Conservation (phyloP, 1,140 invertebrate species). For the Drosophila leontia region DNA sequence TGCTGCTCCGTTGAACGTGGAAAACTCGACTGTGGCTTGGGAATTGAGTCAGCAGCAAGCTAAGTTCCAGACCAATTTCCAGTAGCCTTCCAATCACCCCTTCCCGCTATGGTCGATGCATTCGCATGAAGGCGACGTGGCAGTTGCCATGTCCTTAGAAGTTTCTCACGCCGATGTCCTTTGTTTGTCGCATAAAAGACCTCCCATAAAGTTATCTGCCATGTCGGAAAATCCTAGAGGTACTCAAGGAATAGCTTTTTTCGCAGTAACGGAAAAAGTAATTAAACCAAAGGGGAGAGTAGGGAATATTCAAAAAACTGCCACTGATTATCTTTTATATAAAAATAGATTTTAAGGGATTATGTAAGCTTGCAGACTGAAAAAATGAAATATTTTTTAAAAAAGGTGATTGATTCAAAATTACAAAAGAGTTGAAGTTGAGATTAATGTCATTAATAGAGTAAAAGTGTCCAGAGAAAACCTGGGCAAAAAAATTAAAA, state of each 20-base stretch:
- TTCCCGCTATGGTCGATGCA: constrained; percentile 22
- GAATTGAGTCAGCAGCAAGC: constrained; percentile 49
- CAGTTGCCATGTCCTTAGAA: constrained; percentile 25
- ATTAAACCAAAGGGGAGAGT: not conserved
- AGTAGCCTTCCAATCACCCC: constrained; percentile 51
- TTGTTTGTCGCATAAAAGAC: constrained; percentile 8
- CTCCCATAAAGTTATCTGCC: constrained; percentile 6
- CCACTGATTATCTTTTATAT: too few species aligned
- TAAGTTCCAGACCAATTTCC: constrained; percentile 55
- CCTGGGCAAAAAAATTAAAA: not conserved
- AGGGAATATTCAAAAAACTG: not conserved
- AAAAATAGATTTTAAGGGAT: not conserved
- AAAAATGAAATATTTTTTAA: too few species aligned
- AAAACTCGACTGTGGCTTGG: constrained; percentile 61
- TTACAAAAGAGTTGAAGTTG: too few species aligned
- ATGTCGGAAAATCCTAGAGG: not conserved
- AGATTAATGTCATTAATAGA: not conserved
- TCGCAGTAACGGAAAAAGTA: not conserved
- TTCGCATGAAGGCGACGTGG: constrained; percentile 8
- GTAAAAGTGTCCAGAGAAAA: not conserved
- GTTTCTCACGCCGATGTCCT: constrained; percentile 17
- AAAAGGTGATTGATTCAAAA: not conserved
- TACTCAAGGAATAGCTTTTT: not conserved
- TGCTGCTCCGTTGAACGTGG: constrained; percentile 38
- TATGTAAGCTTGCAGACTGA: not conserved